These are phyloP conservation scores for Xanthorhoe designata DNA, from an alignment of 2,888 invertebrate species.

Conservation along the genomic window DNA sequence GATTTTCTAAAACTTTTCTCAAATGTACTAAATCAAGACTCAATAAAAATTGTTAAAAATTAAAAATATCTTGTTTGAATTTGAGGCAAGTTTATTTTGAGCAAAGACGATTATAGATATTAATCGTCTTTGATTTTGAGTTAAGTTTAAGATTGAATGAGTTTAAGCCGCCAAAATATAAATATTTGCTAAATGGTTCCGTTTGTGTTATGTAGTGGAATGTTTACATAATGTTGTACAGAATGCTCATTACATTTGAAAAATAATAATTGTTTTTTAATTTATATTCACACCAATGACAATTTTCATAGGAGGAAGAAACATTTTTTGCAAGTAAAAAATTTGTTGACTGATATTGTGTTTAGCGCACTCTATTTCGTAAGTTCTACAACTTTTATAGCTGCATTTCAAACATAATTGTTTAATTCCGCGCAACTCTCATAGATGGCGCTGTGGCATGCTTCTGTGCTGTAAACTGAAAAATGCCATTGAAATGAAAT, in stretches of 20 bases:
- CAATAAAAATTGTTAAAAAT: no score
- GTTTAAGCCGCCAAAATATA: neutral
- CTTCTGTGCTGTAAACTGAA: neutral
- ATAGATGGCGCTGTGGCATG: constrained; percentile 20
- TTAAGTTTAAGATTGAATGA: neutral
- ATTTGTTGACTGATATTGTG: neutral
- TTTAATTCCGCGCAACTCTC: constrained; percentile 7
- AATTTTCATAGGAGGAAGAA: no score
- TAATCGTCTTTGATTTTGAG: no score
- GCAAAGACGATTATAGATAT: no score
- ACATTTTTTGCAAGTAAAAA: no score
- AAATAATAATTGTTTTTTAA: constrained; percentile 32
- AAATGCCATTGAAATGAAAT: neutral
- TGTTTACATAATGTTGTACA: constrained; percentile 59
- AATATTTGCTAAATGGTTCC: constrained; percentile 5
- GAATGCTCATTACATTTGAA: constrained; percentile 61
- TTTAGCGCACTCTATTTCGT: constrained; percentile 8
- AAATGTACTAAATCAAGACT: no score
- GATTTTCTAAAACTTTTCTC: no score
- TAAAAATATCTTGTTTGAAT: no score
- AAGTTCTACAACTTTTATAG: neutral
- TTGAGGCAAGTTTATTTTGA: no score
- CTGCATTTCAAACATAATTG: neutral
- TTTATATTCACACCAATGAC: neutral
- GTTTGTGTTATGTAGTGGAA: constrained; percentile 41